Percentiles rank a stretch among this genome's conserved stretches.
These are phyloP conservation scores for Aphelocoma californica DNA, from an alignment of 2,797 vertebrate species.

Conservation along the genomic window DNA sequence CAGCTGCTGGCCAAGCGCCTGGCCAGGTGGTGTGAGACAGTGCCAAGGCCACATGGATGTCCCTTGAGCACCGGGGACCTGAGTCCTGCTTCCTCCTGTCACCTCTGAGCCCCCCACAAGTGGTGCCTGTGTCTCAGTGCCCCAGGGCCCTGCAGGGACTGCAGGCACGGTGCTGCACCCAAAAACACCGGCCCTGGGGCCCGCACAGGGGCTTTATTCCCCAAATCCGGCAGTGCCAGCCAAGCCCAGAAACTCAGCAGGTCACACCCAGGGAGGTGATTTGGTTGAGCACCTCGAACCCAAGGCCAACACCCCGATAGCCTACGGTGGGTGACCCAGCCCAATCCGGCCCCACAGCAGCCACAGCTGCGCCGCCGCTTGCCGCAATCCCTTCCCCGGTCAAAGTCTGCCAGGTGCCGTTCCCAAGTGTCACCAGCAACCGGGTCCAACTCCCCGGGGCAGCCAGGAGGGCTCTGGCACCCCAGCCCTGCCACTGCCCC, in stretches of 20 bases:
- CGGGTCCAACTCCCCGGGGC: background rate
- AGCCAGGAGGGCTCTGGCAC: background rate
- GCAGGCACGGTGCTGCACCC: background rate
- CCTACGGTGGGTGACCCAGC: background rate
- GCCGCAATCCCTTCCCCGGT: background rate
- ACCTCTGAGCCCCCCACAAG: accelerated
- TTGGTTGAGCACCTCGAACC: background rate
- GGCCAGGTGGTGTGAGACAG: background rate
- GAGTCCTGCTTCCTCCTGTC: background rate
- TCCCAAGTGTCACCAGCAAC: background rate
- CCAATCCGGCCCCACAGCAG: background rate
- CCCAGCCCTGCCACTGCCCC: background rate
- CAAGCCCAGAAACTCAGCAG: background rate
- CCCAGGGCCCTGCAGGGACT: background rate
- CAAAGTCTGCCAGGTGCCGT: background rate
- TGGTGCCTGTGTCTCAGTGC: background rate
- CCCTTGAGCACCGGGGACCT: background rate
- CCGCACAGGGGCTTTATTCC: background rate
- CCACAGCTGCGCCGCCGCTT: background rate
- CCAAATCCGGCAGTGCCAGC: background rate
- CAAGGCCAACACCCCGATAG: background rate
- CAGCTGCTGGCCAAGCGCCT: background rate
- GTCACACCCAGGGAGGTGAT: background rate
- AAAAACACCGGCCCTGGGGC: background rate
- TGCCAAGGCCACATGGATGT: accelerated